Conservation (phyloP, 1,140 invertebrate species). For the Drosophila jambulina region DNA sequence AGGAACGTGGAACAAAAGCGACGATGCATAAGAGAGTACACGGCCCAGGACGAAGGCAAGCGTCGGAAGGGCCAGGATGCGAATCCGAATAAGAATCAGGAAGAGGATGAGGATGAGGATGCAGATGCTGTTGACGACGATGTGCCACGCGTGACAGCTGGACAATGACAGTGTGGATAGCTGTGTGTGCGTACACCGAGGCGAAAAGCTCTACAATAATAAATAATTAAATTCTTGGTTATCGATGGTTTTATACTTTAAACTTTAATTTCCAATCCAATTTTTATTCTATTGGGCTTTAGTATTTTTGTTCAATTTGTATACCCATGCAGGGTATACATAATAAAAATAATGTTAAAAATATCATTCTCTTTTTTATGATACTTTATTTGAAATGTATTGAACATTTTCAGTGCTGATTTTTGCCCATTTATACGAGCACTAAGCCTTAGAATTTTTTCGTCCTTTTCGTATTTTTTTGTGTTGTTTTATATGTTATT, state of each 20-base stretch:
- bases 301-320: neutral
- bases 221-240: neutral
- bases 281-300: neutral
- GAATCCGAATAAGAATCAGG: constrained; percentile 37
- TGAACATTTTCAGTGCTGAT: neutral
- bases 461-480: constrained; percentile 3
- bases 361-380: neutral
- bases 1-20: constrained; percentile 76
- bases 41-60: constrained; percentile 26
- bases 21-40: constrained; percentile 74
- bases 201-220: neutral
- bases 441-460: constrained; percentile 35
- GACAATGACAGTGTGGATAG: constrained; percentile 71
- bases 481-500: constrained; percentile 42
- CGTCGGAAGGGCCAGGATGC: constrained; percentile 43
- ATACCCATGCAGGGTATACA: neutral
- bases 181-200: constrained; percentile 30
- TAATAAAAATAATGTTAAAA: neutral
- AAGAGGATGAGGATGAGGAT: constrained; percentile 43
- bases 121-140: constrained; percentile 61
- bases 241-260: neutral
- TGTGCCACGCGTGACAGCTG: constrained; percentile 80
- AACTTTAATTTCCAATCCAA: neutral
- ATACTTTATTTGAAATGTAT: neutral
- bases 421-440: neutral